Evolutionary conservation across 2,113 vertebrate species (phyloP).

Genomic region (Lepus europaeus): DNA sequence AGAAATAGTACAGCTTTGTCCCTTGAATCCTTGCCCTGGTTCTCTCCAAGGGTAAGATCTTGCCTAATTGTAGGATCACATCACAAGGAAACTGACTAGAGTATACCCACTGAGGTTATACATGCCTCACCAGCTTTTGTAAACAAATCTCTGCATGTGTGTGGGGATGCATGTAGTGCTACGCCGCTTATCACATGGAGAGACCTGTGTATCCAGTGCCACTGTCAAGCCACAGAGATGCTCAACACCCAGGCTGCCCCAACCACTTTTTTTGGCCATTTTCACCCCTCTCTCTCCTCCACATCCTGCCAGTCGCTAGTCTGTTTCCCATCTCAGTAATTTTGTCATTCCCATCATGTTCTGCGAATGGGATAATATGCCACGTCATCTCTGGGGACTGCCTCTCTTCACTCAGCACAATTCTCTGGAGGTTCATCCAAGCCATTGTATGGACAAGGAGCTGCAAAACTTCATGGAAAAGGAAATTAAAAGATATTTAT

Average conservation of each 20-base stretch:
- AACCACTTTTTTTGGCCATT: fast-evolving
- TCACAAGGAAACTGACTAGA: not conserved
- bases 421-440: not conserved
- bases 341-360: not conserved
- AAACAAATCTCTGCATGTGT: too few species aligned
- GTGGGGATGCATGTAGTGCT: not conserved
- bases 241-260: not conserved
- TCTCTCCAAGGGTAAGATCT: not conserved
- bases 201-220: not conserved
- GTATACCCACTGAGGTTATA: not conserved
- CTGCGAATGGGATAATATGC: not conserved
- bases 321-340: not conserved
- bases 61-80: fast-evolving
- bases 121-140: not conserved
- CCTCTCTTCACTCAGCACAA: not conserved
- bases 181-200: fast-evolving
- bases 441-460: too few species aligned
- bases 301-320: not conserved
- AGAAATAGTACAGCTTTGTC: not conserved
- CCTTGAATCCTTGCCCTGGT: fast-evolving
- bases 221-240: not conserved
- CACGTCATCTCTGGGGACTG: not conserved
- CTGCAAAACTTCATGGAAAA: too few species aligned
- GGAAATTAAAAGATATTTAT: too few species aligned
- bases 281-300: too few species aligned